phyloP scores from a whole-genome alignment of 2,888 invertebrate genomes.

The Lepetodrilus schrolli region DNA sequence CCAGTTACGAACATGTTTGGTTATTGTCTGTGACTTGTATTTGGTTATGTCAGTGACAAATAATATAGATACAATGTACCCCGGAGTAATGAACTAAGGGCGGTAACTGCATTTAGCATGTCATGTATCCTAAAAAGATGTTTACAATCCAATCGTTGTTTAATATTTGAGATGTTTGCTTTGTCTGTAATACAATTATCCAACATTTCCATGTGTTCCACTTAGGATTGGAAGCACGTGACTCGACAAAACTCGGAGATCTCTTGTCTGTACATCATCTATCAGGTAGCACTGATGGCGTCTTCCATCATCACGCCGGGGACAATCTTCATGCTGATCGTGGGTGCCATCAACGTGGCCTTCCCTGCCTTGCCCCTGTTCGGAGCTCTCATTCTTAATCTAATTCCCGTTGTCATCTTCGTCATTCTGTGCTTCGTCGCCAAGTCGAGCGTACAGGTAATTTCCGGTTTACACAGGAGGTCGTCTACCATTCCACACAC shows the following conservation, averaged over 20 bases:
- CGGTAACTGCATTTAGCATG: no score
- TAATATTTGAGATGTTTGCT: no score
- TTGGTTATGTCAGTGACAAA: no score
- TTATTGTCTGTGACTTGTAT: no score
- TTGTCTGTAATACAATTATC: no score
- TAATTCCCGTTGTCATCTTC: constrained; percentile 64
- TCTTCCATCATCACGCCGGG: constrained; percentile 98
- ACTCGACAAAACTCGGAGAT: constrained; percentile 98
- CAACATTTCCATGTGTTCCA: background rate
- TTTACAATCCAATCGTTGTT: background rate
- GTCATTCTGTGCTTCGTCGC: constrained; percentile 63
- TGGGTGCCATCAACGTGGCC: constrained; percentile 63
- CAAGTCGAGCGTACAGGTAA: constrained; percentile 81
- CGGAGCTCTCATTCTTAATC: constrained; percentile 77
- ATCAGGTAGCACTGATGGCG: constrained; percentile 65
- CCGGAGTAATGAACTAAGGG: no score
- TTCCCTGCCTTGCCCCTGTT: constrained; percentile 77
- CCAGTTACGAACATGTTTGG: no score
- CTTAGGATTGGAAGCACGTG: constrained; percentile 58
- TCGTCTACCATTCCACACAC: background rate
- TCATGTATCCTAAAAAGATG: background rate
- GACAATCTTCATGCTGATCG: constrained; percentile 82
- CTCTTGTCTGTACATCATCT: constrained; percentile 78
- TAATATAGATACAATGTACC: no score
- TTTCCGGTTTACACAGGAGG: background rate